phyloP scores from a whole-genome alignment of 1,140 invertebrate genomes.

The Agrypnia vestita region DNA sequence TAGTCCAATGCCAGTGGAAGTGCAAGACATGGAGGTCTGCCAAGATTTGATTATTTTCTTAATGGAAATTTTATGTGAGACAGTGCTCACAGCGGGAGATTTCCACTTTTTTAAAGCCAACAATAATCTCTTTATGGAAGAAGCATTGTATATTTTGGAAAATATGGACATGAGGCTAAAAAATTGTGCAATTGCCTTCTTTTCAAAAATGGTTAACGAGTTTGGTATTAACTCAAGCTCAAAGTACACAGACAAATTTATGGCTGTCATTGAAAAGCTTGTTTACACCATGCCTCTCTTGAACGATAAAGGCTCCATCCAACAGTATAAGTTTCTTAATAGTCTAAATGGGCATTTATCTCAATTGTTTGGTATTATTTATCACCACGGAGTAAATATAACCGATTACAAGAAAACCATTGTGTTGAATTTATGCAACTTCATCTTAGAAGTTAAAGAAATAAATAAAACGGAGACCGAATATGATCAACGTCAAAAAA shows the following conservation, averaged over 20 bases:
- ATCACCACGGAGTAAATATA: not conserved
- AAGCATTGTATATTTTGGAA: constrained; percentile 65
- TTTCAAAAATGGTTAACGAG: constrained; percentile 64
- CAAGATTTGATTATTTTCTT: constrained; percentile 64
- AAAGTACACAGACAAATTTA: constrained; percentile 60
- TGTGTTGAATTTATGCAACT: constrained; percentile 52
- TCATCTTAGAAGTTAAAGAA: constrained; percentile 35
- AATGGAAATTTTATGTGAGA: constrained; percentile 46
- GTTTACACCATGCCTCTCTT: constrained; percentile 36
- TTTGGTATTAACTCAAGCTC: constrained; percentile 62
- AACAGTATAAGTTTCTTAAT: constrained; percentile 26
- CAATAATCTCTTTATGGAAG: constrained; percentile 56
- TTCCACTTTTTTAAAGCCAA: constrained; percentile 1
- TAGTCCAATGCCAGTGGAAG: constrained; percentile 66
- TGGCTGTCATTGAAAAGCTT: constrained; percentile 46
- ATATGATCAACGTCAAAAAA: constrained; percentile 25
- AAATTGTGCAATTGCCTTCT: constrained; percentile 65
- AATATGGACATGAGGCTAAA: constrained; percentile 67
- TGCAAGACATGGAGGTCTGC: constrained; percentile 65
- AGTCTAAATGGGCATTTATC: constrained; percentile 45
- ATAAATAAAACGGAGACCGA: constrained; percentile 13
- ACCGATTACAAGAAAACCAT: constrained; percentile 20
- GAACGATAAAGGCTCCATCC: constrained; percentile 15
- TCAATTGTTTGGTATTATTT: constrained; percentile 39
- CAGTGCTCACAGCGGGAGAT: constrained; percentile 20